These are phyloP conservation scores for Sycophila texana DNA, from an alignment of 2,888 invertebrate genomes.

Conservation along the genomic window DNA sequence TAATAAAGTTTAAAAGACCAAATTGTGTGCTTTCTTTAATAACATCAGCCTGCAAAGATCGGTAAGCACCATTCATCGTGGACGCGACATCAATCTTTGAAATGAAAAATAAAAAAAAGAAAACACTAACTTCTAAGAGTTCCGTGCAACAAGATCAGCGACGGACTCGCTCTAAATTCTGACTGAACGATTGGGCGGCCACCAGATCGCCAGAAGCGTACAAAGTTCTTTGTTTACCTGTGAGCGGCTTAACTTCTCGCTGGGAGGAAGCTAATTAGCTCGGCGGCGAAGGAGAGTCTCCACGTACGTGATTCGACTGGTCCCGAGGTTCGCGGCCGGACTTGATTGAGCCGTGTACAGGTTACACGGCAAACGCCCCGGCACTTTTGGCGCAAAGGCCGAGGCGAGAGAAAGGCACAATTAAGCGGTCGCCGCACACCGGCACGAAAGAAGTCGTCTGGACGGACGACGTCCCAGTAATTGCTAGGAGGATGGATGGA, in stretches of 20 bases:
- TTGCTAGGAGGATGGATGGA: too few species aligned
- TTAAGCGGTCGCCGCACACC: not conserved
- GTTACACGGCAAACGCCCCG: not conserved
- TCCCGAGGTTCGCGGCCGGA: not conserved
- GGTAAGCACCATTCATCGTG: too few species aligned
- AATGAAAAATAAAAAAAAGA: too few species aligned
- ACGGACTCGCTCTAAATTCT: too few species aligned
- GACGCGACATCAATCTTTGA: too few species aligned
- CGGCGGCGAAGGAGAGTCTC: not conserved
- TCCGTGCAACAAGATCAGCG: too few species aligned
- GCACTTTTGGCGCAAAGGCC: not conserved
- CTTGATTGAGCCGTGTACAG: slow-evolving; percentile 39
- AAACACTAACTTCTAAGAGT: too few species aligned
- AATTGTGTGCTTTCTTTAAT: too few species aligned
- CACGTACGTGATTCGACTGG: slow-evolving; percentile 44
- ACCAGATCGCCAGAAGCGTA: too few species aligned
- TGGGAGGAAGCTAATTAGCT: slow-evolving; percentile 35
- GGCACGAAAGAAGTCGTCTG: not conserved
- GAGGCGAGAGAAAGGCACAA: not conserved
- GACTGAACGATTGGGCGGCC: too few species aligned
- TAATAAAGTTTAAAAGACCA: too few species aligned
- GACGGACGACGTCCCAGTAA: not conserved
- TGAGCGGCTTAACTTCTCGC: slow-evolving; percentile 32
- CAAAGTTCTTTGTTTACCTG: slow-evolving; percentile 23
- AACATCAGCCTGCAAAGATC: too few species aligned